Evolutionary conservation across 2,113 vertebrate species (phyloP).

Genomic region (Eretmochelys imbricata): DNA sequence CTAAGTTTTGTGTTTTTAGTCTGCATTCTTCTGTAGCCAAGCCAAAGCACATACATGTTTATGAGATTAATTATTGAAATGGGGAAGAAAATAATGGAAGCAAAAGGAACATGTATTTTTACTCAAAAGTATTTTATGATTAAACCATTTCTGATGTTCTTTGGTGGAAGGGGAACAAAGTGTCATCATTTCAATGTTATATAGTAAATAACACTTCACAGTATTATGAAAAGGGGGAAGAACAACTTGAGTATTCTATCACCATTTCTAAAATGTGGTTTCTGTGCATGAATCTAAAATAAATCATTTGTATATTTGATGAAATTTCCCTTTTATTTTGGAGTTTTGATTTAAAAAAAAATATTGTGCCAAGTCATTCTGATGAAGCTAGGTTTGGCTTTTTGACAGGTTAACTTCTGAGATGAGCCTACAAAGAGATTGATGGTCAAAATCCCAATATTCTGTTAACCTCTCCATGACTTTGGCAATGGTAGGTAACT

Average conservation of each 20-base stretch:
- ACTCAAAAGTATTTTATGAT: neutral
- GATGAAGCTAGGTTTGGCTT: neutral
- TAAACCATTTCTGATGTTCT: neutral
- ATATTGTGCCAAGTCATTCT: neutral
- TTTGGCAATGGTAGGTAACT: neutral
- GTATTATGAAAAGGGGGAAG: neutral
- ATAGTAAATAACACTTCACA: neutral
- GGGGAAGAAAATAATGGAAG: neutral
- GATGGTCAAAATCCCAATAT: neutral
- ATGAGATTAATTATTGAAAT: neutral
- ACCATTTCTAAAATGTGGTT: neutral
- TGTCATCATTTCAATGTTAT: neutral
- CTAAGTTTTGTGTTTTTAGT: neutral
- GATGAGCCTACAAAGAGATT: neutral
- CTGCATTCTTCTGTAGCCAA: neutral
- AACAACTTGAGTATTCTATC: neutral
- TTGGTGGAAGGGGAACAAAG: neutral
- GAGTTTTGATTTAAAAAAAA: neutral
- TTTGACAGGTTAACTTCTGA: neutral
- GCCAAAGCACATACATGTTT: neutral
- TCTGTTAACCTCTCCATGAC: neutral
- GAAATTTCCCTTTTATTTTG: neutral
- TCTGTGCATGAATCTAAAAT: neutral
- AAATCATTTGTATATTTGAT: neutral
- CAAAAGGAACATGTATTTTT: neutral